Evolutionary conservation across 2,797 vertebrate genomes (phyloP).

Genomic region (Carapus acus): DNA sequence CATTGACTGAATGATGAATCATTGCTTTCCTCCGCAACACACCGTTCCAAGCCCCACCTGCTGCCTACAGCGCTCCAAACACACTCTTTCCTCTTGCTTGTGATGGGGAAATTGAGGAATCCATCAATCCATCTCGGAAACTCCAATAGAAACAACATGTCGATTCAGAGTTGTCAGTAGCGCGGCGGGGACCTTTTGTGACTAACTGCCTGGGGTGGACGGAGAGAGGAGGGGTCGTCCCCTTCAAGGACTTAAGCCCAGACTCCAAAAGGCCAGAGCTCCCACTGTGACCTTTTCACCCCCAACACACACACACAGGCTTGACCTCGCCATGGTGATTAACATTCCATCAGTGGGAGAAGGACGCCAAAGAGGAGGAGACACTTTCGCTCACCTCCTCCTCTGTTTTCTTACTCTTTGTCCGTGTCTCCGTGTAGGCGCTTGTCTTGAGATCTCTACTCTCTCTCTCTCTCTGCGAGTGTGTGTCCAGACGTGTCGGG

Average conservation of each 20-base stretch:
- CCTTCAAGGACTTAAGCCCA: slow-evolving; percentile 40
- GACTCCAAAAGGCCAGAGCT: slow-evolving; percentile 47
- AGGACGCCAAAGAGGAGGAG: slow-evolving; percentile 26
- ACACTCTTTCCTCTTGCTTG: too few relatives aligned
- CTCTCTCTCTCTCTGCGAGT: slow-evolving; percentile 7
- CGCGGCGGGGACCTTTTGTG: too few relatives aligned
- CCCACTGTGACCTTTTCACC: slow-evolving; percentile 59
- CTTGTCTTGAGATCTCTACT: too few relatives aligned
- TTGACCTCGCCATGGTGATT: slow-evolving; percentile 64
- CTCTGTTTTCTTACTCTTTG: slow-evolving; percentile 16
- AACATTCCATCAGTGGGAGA: slow-evolving; percentile 59
- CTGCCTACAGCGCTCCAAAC: too few relatives aligned
- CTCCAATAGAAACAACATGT: too few relatives aligned
- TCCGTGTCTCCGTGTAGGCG: slow-evolving; percentile 11
- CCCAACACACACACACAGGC: slow-evolving; percentile 28
- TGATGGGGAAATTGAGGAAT: too few relatives aligned
- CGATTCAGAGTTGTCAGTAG: too few relatives aligned
- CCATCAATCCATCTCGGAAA: too few relatives aligned
- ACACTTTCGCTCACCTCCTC: slow-evolving; percentile 58
- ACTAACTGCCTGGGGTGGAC: slow-evolving; percentile 24
- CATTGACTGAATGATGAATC: too few relatives aligned
- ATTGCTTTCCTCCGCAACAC: too few relatives aligned
- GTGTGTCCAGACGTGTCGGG: slow-evolving; percentile 35
- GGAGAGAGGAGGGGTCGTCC: slow-evolving; percentile 42
- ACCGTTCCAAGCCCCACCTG: too few relatives aligned